Conservation (phyloP, 2,113 vertebrate genomes). For the human region DNA sequence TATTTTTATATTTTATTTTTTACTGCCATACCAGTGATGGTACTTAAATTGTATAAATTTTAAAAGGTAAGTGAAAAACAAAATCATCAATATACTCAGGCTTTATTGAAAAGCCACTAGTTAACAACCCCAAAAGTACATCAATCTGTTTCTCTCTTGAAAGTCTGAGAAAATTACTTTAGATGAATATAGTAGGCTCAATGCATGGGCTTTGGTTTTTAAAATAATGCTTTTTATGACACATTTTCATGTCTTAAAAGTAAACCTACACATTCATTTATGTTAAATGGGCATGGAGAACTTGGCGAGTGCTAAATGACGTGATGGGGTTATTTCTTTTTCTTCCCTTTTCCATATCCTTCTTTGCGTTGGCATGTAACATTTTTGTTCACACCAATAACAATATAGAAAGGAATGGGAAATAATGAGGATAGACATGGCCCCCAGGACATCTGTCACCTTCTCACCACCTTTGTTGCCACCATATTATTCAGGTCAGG, state of each 20-base stretch:
- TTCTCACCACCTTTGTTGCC: not conserved
- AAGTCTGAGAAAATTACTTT: constrained; percentile 40
- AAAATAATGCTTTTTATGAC: not conserved
- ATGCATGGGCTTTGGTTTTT: not conserved
- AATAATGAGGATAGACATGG: too few relatives aligned
- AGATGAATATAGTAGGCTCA: not conserved
- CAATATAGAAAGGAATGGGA: not conserved
- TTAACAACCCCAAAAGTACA: constrained; percentile 68
- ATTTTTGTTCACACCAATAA: not conserved
- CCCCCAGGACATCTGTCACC: too few relatives aligned
- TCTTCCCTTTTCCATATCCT: not conserved
- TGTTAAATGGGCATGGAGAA: not conserved
- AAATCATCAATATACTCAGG: constrained; percentile 59
- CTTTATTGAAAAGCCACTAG: constrained; percentile 74
- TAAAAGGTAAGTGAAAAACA: constrained; percentile 71
- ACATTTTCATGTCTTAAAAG: not conserved
- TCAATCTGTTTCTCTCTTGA: constrained; percentile 60
- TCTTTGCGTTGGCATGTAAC: not conserved
- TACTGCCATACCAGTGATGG: constrained; percentile 67
- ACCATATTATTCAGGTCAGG: not conserved
- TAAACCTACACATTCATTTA: not conserved
- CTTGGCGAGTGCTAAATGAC: not conserved
- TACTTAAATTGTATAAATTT: constrained; percentile 75
- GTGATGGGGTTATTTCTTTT: not conserved
- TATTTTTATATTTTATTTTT: constrained; percentile 78